phyloP scores from a whole-genome alignment of 2,113 vertebrate genomes.

The Cyanoliseus patagonus region DNA sequence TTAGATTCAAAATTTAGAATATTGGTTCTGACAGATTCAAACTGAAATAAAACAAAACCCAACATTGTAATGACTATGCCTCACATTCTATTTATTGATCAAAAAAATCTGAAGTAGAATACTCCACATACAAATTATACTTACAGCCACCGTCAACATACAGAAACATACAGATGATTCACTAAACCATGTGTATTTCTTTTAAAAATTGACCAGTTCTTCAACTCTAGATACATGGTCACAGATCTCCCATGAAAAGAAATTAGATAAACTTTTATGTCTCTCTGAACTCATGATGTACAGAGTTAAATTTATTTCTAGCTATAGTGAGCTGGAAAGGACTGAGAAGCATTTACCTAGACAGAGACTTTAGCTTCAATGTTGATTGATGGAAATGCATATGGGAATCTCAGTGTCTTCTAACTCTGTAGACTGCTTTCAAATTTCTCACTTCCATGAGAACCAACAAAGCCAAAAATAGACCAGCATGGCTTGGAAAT shows the following conservation, averaged over 20 bases:
- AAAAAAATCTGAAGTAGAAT: background rate
- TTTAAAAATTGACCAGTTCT: background rate
- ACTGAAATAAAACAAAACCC: background rate
- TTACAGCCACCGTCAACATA: background rate
- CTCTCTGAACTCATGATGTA: background rate
- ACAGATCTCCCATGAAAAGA: background rate
- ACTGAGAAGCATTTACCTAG: background rate
- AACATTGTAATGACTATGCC: accelerated
- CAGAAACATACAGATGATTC: accelerated
- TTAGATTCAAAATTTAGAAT: background rate
- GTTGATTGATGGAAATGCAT: background rate
- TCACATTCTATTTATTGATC: background rate
- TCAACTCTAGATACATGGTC: background rate
- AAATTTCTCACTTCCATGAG: background rate
- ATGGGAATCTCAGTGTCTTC: background rate
- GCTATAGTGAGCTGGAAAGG: background rate
- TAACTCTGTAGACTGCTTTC: background rate
- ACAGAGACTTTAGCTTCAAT: background rate
- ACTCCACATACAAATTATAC: background rate
- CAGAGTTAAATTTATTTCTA: background rate
- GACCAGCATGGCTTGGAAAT: background rate
- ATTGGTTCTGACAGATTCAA: background rate
- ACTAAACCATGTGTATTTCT: background rate
- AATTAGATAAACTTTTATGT: background rate
- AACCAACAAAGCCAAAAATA: background rate